Base-by-base conservation (phyloP, 1,140 invertebrate species). In the Orchestia grillus region DNA sequence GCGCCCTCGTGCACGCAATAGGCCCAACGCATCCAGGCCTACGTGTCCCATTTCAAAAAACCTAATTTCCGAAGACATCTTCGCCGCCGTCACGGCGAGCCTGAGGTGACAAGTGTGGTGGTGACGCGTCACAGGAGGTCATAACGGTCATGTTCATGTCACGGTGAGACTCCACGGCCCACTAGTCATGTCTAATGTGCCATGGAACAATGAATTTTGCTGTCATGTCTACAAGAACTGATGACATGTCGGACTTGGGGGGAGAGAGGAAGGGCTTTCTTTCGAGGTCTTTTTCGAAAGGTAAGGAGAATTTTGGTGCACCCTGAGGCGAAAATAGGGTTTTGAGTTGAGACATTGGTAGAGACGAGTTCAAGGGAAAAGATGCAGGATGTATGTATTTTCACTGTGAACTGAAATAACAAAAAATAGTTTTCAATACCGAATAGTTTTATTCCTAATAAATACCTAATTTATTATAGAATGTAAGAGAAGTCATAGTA, bases 101-200 rank as follows among this genome's bases (percentile, higher is more conserved):
- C 36, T 77, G 62, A 77, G 15, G 62, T 77, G 62, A 77, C 62
- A 77, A 77, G 62, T 77, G 88, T 8, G 88, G 28, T 90, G 43
- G 43, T 90, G 88, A 90, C 88, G 43, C 42, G 88, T 90, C 4
- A 90, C 88, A 42, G 3, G 41, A 90, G 88, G 88, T 90, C 88
- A 90, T 90, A 90, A 90, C 88, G 88, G 41, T 90, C 88, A 44
- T 43, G 88, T 90, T 90, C n/a, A 41, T 11, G 88, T 42, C 88
- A 43, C 11, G 41, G 15, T 77, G 11, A 36, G 1, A 77, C 62
- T 77, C 42, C 88, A 90, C 88, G 88, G 43, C 41, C 4, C 28
- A 90, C 88, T 90, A 42, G 88, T 90, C 88, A 90, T 44, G 88
- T 16, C n/a, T 42, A 90, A 90, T 90, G 88, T 90, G 28, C 88